Conservation (phyloP, 1,140 invertebrate species). For the Eumaeus atala region DNA sequence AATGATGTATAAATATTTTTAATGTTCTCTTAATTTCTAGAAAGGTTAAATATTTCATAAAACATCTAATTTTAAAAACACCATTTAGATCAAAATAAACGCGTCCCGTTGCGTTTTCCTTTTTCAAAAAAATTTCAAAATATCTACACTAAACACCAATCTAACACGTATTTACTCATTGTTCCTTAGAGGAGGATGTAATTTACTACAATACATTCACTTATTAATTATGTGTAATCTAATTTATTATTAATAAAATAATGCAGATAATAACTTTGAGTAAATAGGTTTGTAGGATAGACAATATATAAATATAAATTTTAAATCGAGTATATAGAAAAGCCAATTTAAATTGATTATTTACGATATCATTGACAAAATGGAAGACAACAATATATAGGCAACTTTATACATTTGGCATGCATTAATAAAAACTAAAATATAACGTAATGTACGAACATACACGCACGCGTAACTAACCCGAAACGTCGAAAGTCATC, state of each 20-base stretch:
- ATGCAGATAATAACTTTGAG: conserved; percentile 3
- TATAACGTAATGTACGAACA: conserved; percentile 50
- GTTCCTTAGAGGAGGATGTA: conserved; percentile 36
- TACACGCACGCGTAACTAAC: conserved; percentile 68
- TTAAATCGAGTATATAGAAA: conserved; percentile 11
- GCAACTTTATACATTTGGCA: conserved; percentile 34
- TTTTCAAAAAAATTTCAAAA: conserved; percentile 17
- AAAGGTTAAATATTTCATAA: conserved; percentile 25
- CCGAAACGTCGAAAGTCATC: conserved; percentile 43
- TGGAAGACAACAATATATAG: conserved; percentile 58
- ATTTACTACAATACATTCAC: conserved; percentile 11
- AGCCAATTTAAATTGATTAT: conserved; percentile 16
- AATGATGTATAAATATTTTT: conserved; percentile 10
- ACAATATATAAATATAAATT: conserved; percentile 2
- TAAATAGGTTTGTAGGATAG: conserved; percentile 1
- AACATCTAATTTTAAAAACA: conserved; percentile 29
- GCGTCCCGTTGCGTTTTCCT: conserved; percentile 40
- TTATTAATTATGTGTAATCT: too few relatives aligned
- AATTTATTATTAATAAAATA: conserved; percentile 1
- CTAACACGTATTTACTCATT: conserved; percentile 24
- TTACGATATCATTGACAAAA: conserved; percentile 35
- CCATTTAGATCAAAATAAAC: conserved; percentile 43
- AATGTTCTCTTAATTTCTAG: conserved; percentile 9
- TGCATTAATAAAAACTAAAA: conserved; percentile 34
- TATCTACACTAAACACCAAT: conserved; percentile 29